Percentiles rank a stretch among this genome's conserved stretches.
Conservation (phyloP, 1,140 invertebrate species). For the Dreissena rostriformis region DNA sequence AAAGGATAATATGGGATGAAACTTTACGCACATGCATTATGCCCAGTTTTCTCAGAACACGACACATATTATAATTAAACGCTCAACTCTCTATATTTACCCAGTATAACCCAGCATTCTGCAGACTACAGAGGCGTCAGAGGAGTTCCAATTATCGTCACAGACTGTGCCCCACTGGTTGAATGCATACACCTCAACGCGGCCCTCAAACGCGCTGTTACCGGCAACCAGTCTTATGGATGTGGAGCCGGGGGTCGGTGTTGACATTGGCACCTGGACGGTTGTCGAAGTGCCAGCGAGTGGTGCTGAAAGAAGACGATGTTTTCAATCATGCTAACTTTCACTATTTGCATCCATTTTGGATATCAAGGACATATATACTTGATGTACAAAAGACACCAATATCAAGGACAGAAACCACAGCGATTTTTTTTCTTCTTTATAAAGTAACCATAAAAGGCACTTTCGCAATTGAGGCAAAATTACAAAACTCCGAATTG, state of each 20-base stretch:
- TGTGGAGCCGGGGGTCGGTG: slow-evolving; percentile 23
- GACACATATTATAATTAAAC: background rate
- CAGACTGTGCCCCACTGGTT: slow-evolving; percentile 72
- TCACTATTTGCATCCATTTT: too few species aligned
- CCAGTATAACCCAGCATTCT: slow-evolving; percentile 63
- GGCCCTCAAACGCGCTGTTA: slow-evolving; percentile 53
- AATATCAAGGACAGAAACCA: too few species aligned
- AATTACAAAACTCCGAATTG: too few species aligned
- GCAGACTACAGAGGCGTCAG: slow-evolving; percentile 71
- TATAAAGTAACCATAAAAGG: too few species aligned
- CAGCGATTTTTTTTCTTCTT: too few species aligned
- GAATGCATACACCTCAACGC: slow-evolving; percentile 66
- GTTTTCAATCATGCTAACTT: too few species aligned
- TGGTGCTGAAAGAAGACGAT: slow-evolving; percentile 2
- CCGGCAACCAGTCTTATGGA: slow-evolving; percentile 50
- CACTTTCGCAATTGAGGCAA: too few species aligned
- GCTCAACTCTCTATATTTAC: background rate
- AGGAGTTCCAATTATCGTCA: slow-evolving; percentile 69
- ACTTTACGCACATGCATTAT: too few species aligned
- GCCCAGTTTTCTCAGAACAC: too few species aligned
- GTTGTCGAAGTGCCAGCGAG: slow-evolving; percentile 12
- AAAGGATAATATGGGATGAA: too few species aligned
- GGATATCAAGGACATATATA: background rate
- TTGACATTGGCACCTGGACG: slow-evolving; percentile 5
- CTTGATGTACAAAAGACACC: slow-evolving; percentile 84